Base-by-base conservation (phyloP, 1,140 invertebrate species). In the Polypedilum pembai region DNA sequence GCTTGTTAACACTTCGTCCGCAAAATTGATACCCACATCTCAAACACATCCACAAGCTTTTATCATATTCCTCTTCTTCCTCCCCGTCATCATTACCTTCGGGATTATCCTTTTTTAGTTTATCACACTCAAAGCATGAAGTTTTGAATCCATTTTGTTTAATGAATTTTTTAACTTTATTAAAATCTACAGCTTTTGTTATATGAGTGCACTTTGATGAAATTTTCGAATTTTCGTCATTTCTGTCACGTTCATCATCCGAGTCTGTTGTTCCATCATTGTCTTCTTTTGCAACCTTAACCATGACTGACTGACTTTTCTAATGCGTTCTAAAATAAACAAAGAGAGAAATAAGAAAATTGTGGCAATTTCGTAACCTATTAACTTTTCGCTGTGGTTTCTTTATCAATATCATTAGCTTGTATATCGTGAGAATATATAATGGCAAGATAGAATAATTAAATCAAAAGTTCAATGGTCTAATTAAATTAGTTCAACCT, bases 1-100 rank as follows among this genome's bases (percentile, higher is more conserved):
- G 94, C 76, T 88, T 84, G 78, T 87, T 86, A 8, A 88, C 84
- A 8, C 85, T 84, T 74, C 88, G 85, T 41, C 91, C 92, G 83
- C 94, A 95, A 45, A 89, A 86, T 82, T 92, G 89, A 73, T 89
- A 81, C 12, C 91, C 92, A 84, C 90, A 92, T 74, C 86, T 85
- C 56, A 91, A 81, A 78, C 90, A 91, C 83, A 91, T 84, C 88
- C 89, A 90, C 20, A 90, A 79, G 1, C 85, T 81, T 18, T 83
- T 78, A 76, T 88, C 90, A 80, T 82, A 88, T 78, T 87, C 90
- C 75, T 78, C 78, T 74, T 82, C 80, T 8, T 81, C 78, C 8
- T 78, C 77, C 8, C 77, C 74, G 79, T 80, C 77, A 79, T 81
- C 41, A 77, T 78, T 69, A 81, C 77, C 74, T 79, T 80, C 66